Evolutionary conservation across 2,888 invertebrate genomes (phyloP), one percentile per base, ranked within the genome.

Genomic region (Tachina grossa): DNA sequence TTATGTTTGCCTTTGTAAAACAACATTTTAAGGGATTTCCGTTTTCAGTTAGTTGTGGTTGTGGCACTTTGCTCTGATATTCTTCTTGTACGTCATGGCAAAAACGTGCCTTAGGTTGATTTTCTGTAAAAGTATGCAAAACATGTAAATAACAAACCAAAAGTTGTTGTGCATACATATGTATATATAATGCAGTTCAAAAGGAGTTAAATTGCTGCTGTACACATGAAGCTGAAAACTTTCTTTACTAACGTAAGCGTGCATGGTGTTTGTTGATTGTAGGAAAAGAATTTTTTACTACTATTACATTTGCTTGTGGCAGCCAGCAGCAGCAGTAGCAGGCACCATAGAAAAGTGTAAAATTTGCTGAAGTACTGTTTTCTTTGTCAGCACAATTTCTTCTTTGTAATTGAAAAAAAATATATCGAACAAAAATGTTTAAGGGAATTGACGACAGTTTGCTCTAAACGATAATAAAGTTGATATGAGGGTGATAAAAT

Each of bases 91-190:
- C 63, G 72, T 76, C 72, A 47, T 75, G 79, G 47, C 41, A 19
- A 80, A 85, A 85, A 83, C 85, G 85, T 85, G 83, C 85, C 85
- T 83, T 72, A 85, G 85, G 85, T 76, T 83, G 85, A 85, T 83
- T 83, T 85, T 85, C 76, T 80, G 76, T 72, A 31, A 76, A 80
- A 75, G 71, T 79, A 83, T 83, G 79, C 76, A 83, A 61, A 85
- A 85, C 85, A 85, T 80, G 83, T 85, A 85, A 85, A 85, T 85
- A 83, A 80, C 80, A 85, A 85, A 76, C 79, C 79, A 76, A 83
- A 80, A 85, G 82, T 80, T 76, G 72, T 83, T 72, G 65, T 61
- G 55, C 55, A 65, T 74, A 43, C 61, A 65, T 43, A 31, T 1
- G 6, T 31, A 31, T 31, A 6, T 31, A 31, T 6, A 31, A 6